Evolutionary conservation across 2,797 vertebrate genomes (phyloP), one percentile per base, ranked within the genome.

Genomic region (Typhlichthys subterraneus): DNA sequence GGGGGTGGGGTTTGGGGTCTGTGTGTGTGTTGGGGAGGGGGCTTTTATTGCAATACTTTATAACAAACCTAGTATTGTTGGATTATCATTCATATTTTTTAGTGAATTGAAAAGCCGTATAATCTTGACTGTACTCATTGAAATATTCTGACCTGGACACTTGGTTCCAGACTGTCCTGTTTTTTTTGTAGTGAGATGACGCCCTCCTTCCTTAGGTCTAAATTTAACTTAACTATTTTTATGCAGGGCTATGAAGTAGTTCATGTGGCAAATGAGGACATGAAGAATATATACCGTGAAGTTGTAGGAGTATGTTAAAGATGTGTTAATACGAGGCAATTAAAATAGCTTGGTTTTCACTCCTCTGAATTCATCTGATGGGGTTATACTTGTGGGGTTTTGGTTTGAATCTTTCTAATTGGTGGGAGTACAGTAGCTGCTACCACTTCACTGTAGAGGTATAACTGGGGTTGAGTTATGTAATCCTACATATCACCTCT

Each of bases 171-270:
- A 23, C 23, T 23, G 23, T 19, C 1, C 3, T 38, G 33, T 38
- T 6, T 38, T 6, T 38, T 5, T 38, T 51, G 51, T 23, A 67
- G 17, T 58, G 29, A 57, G 45, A 53, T 57, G 47, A 64, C 67
- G 33, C 42, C 1, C 14, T 67, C 8, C 50, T 17, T 13, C 15
- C 13, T 51, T 51, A 13, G 4, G 47, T 80, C 53, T 72, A 70
- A 70, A 71, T 66, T 54, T 70, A 79, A 29, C 53, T 8, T 11
- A 17, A 4, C 11, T 58, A 52, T 46, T 53, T 65, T 53, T 9
- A 53, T 11, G 6, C 38, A 15, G 13, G 46, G 5, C 19, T 65
- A 14, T 52, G 6, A 45, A 52, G 33, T 15, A 19, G 11, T 14
- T 23, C n/a, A 50, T 33, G 50, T 11, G 5, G 29, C 13, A 15